Base-by-base conservation (phyloP, 2,888 invertebrate genomes). In the Pseudococcus viburni region DNA sequence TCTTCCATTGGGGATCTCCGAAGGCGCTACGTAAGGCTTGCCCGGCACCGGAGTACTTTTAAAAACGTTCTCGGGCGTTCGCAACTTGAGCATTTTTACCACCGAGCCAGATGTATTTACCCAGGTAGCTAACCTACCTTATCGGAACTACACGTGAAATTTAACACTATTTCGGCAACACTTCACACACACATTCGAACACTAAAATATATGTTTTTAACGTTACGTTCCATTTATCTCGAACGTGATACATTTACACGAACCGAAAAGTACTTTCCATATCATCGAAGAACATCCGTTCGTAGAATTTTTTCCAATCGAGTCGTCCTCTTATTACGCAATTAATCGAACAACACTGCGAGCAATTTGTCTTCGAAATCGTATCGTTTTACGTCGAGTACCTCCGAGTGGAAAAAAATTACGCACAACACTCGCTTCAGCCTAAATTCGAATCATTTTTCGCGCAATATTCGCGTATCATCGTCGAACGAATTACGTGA, bases 191-290 rank as follows among this genome's bases (percentile, higher is more conserved):
- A 59, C 59, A 19, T 59, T 11, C 33, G 15, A 26, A 73, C 64
- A 64, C 64, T 33, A 73, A 33, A 59, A 59, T 19, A 33, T 12
- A 73, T 12, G 11, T 12, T 33, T 12, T 73, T 33, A 73, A 11
- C 68, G 68, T 73, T 73, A 73, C 33, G 68, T 73, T 73, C 26
- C 68, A 73, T 73, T 73, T 73, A 73, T 73, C 68, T 73, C 68
- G 68, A 73, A 33, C 68, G 33, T 73, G 68, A 33, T 73, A 73
- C 33, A 73, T 33, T 73, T 33, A 73, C 68, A 33, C 22, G 33
- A 73, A 73, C 68, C 68, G 68, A 33, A 59, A 59, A 33, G 26
- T 9, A 73, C 22, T 26, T 73, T 33, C 33, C 33, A 33, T 73
- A 73, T 73, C 68, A 73, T 73, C 68, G 33, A 73, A 22, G 12